Conservation (phyloP, 2,888 invertebrate genomes). For the Metacarcinus magister region DNA sequence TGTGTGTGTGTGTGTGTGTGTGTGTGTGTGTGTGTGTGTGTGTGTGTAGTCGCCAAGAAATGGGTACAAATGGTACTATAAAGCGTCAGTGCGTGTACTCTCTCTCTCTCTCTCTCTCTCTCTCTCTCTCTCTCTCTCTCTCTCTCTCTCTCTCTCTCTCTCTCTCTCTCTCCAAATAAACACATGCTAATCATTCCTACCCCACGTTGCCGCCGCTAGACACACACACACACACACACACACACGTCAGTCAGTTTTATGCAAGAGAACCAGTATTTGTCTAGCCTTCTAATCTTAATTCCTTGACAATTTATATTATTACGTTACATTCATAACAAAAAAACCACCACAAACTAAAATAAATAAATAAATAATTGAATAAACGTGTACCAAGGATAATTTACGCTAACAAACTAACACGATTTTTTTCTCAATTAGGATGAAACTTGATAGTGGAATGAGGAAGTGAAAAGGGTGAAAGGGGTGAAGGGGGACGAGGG, state of each 20-base stretch:
- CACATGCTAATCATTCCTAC: background rate
- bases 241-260: constrained; percentile 7
- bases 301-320: background rate
- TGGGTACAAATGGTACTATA: background rate
- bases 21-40: background rate
- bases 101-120: background rate
- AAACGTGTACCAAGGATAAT: background rate
- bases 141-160: no score
- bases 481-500: background rate
- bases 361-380: background rate
- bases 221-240: background rate
- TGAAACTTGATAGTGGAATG: background rate
- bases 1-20: background rate
- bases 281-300: background rate
- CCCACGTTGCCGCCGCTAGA: background rate
- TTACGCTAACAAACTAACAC: background rate
- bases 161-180: background rate
- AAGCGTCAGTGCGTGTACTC: background rate
- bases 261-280: background rate
- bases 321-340: background rate
- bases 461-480: background rate
- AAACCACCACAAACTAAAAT: background rate
- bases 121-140: background rate
- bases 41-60: background rate
- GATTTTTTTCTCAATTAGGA: background rate